Evolutionary conservation across 2,888 invertebrate genomes (phyloP), one percentile per base, ranked within the genome.

Genomic region (Teleogryllus oceanicus): DNA sequence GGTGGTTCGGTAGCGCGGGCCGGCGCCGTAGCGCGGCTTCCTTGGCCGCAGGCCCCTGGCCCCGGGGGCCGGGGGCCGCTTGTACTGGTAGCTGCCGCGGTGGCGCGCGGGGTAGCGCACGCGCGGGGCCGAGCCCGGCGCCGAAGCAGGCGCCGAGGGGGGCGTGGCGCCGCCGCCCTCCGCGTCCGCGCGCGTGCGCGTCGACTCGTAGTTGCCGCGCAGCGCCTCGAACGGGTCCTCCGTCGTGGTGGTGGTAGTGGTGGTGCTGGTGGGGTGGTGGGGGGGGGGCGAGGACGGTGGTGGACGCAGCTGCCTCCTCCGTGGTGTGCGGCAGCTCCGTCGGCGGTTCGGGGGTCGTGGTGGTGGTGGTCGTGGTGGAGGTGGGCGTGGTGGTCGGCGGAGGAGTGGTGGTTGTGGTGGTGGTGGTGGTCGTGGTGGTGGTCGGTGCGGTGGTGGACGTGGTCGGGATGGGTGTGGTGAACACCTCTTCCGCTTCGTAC

Each of bases 341-440:
- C n/a, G 13, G 16, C 13, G 62, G 62, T 12, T 18, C 8, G 1
- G 62, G 20, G 50, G 78, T 49, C 3, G 11, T n/a, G 13, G 80
- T 78, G 51, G 79, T 77, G 51, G 79, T 62, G 1, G 76, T 21
- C 8, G 78, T 20, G 16, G 79, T n/a, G 77, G 84, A 83, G 8
- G 84, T 83, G 24, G 83, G 84, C 18, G 81, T 78, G n/a, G 80
- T 81, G 3, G 84, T 84, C 2, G 82, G 81, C 11, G 83, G 78
- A 3, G 81, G 81, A 37, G 81, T n/a, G 51, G 81, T 80, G 18
- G 81, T 81, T 11, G 81, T 81, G 77, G 82, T 78, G 50, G 80
- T 81, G 37, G 78, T 80, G 74, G 83, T 83, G 2, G 84, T 83
- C 11, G 84, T 84, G 2, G 81, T 51, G 21, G 80, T 80, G 5